Conservation (phyloP, 2,797 vertebrate species). For the Carcharodon carcharias region DNA sequence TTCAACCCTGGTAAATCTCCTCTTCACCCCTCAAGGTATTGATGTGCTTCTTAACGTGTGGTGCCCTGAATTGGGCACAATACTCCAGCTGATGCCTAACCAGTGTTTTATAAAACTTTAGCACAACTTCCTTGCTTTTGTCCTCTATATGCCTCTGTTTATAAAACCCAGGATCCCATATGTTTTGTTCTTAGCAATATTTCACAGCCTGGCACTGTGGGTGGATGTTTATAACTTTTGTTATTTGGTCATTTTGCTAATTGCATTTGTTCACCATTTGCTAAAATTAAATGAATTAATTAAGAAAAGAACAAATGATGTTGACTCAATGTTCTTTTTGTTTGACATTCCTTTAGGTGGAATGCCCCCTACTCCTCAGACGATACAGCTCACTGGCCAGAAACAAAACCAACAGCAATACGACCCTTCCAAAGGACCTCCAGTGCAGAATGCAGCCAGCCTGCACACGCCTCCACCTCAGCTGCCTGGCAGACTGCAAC, state of each 20-base stretch:
- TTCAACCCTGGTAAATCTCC: neutral
- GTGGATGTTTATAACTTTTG: neutral
- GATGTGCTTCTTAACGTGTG: neutral
- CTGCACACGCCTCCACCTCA: constrained; percentile 81
- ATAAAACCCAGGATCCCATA: neutral
- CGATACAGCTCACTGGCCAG: constrained; percentile 68
- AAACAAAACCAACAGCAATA: constrained; percentile 77
- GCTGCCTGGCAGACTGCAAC: constrained; percentile 69
- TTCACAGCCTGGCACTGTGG: neutral
- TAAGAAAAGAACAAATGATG: neutral
- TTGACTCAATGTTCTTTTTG: neutral
- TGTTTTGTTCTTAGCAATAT: neutral
- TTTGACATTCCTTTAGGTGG: constrained; percentile 58
- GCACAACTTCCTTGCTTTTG: neutral
- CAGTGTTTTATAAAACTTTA: neutral
- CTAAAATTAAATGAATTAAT: neutral
- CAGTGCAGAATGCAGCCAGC: constrained; percentile 82
- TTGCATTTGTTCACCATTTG: neutral
- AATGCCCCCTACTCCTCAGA: constrained; percentile 70
- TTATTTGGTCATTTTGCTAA: neutral
- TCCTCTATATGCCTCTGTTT: neutral
- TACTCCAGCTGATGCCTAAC: neutral
- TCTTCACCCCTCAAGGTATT: neutral
- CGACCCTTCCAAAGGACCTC: constrained; percentile 85
- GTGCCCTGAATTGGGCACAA: neutral